These are phyloP conservation scores for Drosophila anomalata DNA, from an alignment of 2,888 invertebrate species.

Conservation along the genomic window DNA sequence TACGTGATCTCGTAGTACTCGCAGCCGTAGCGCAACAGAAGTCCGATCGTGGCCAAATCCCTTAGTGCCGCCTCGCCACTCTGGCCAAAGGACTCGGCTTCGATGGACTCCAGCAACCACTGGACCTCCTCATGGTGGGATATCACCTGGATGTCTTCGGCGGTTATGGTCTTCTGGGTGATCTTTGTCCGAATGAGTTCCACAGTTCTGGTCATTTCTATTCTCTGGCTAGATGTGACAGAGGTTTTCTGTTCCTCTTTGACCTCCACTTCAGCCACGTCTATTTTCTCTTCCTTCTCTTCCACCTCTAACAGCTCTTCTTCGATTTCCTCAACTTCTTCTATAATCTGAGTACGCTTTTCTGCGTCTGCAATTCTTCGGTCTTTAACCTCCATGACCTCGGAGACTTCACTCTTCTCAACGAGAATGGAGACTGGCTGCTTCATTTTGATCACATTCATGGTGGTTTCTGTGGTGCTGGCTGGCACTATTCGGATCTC, in stretches of 20 bases:
- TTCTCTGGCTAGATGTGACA: slow-evolving; percentile 67
- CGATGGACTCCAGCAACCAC: slow-evolving; percentile 89
- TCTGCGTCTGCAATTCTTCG: slow-evolving; percentile 79
- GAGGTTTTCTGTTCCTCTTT: slow-evolving; percentile 54
- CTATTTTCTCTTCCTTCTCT: slow-evolving; percentile 60
- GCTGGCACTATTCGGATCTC: slow-evolving; percentile 74
- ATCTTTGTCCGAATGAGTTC: slow-evolving; percentile 83
- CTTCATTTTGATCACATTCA: slow-evolving; percentile 74
- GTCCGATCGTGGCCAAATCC: slow-evolving; percentile 93
- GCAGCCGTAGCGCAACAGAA: slow-evolving; percentile 90
- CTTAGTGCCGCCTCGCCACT: slow-evolving; percentile 90
- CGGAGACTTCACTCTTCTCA: slow-evolving; percentile 84
- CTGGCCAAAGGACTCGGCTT: slow-evolving; percentile 91
- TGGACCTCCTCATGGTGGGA: slow-evolving; percentile 90
- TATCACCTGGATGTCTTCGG: slow-evolving; percentile 86
- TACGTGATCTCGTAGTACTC: slow-evolving; percentile 90
- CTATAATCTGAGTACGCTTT: slow-evolving; percentile 47
- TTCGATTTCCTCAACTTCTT: slow-evolving; percentile 55
- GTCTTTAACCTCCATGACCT: slow-evolving; percentile 85
- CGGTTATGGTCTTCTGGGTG: slow-evolving; percentile 82
- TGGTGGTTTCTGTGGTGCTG: slow-evolving; percentile 76
- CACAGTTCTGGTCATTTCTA: slow-evolving; percentile 85
- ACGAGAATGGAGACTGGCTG: slow-evolving; percentile 79
- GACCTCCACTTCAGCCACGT: slow-evolving; percentile 21
- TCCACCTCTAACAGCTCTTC: slow-evolving; percentile 33